Percentiles rank a stretch among this genome's conserved stretches.
These are phyloP conservation scores for Osmerus mordax DNA, from an alignment of 2,113 vertebrate genomes.

Conservation along the genomic window DNA sequence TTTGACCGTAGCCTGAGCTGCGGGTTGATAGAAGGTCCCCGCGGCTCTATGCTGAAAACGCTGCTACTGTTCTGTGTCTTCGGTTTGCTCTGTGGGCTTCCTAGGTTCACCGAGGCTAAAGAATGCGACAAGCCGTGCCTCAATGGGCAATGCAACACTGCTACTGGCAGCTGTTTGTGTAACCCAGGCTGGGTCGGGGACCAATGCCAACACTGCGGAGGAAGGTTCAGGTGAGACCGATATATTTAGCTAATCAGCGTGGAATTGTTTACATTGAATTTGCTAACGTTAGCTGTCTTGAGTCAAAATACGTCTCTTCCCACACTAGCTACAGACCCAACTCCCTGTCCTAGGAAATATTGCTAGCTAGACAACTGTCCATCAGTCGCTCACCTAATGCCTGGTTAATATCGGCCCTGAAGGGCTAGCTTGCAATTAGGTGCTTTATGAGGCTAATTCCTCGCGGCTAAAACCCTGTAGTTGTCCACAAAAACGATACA, in stretches of 20 bases:
- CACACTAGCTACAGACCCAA: too few species aligned
- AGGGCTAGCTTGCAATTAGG: too few species aligned
- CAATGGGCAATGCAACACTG: constrained; percentile 84
- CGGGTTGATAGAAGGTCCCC: constrained; percentile 29
- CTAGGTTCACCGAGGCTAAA: constrained; percentile 72
- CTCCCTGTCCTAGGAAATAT: too few species aligned
- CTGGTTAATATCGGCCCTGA: too few species aligned
- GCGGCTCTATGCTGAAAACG: constrained; percentile 37
- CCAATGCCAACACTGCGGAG: constrained; percentile 98
- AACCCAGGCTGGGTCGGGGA: constrained; percentile 91
- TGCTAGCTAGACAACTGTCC: too few species aligned
- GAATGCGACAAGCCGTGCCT: constrained; percentile 90
- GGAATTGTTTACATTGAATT: not conserved
- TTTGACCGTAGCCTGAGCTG: constrained; percentile 56
- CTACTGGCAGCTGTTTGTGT: constrained; percentile 83
- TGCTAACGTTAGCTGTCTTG: not conserved
- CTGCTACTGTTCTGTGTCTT: constrained; percentile 54
- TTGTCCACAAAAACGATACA: too few species aligned
- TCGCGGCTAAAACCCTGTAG: too few species aligned
- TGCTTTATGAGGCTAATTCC: too few species aligned
- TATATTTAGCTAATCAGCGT: not conserved
- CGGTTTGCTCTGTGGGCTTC: constrained; percentile 62
- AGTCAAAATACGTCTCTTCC: too few species aligned
- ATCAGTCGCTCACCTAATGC: too few species aligned
- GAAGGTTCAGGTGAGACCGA: constrained; percentile 83